Evolutionary conservation across 2,888 invertebrate genomes (phyloP).

Genomic region (Lasioglossum leucozonium): DNA sequence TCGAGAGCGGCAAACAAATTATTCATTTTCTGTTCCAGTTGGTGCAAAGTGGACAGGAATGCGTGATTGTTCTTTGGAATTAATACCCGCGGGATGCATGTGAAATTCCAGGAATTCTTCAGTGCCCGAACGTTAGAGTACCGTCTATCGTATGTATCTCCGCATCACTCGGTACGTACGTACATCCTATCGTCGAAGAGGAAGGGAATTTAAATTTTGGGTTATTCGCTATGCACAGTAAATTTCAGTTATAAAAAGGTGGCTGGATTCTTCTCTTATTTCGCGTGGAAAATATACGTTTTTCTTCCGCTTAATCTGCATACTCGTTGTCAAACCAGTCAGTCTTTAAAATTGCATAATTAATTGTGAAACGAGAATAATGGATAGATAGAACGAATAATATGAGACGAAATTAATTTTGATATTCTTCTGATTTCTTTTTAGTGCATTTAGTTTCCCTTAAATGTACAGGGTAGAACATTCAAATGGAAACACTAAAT

Average conservation of each 20-base stretch:
- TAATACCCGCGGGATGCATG: slow-evolving; percentile 12
- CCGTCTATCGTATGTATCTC: slow-evolving; percentile 16
- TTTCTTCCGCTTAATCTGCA: not conserved
- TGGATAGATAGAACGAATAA: not conserved
- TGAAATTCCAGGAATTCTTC: slow-evolving; percentile 44
- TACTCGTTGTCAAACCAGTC: not conserved
- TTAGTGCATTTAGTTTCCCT: too few relatives aligned
- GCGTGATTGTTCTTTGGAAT: slow-evolving; percentile 28
- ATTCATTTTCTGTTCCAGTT: slow-evolving; percentile 4
- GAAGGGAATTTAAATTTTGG: slow-evolving; percentile 45
- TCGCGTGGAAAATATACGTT: not conserved
- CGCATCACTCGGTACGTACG: not conserved
- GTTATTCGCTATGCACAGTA: slow-evolving; percentile 16
- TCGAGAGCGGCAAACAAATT: not conserved
- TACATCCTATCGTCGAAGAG: not conserved
- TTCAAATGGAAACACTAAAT: too few relatives aligned
- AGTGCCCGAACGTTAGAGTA: slow-evolving; percentile 5
- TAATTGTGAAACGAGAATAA: not conserved
- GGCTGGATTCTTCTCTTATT: not conserved
- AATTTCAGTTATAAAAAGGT: not conserved
- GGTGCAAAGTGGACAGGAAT: not conserved
- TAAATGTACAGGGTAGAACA: too few relatives aligned
- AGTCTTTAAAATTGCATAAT: not conserved
- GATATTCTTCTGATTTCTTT: not conserved
- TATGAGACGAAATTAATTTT: not conserved